Base-by-base conservation (phyloP, 2,888 invertebrate genomes). In the Oasisia sp. region DNA sequence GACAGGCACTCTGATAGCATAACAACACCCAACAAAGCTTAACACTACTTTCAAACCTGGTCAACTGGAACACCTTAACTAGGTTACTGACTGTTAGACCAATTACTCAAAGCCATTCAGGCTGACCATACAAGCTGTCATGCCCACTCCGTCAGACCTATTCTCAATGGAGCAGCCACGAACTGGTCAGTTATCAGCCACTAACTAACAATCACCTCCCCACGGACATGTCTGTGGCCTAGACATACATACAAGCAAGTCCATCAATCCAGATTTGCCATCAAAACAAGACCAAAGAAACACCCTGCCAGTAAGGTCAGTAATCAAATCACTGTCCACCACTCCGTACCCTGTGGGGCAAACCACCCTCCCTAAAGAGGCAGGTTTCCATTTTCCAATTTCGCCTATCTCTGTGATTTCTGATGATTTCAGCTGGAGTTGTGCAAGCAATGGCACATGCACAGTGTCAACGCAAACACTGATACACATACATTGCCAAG, bases 381-480 rank as follows among this genome's bases (percentile, higher is more conserved):
- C 74, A 74, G 14, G 74, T 74, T 74, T 74, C 74, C 74, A 74
- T 74, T 74, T 74, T 74, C n/a, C n/a, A 74, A 74, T 74, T 74
- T n/a, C 74, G 27, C 19, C 74, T 74, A 74, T 74, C 74, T 74
- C 74, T 74, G 74, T 74, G 74, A 74, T 74, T 74, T 74, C 74
- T 74, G 74, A 27, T n/a, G 19, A 19, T 38, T 38, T 38, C 38
- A n/a, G 27, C 74, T 74, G 74, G 19, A n/a, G 19, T 38, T 38
- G 38, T 38, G 38, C 38, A 38, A 38, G 38, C 38, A 38, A 38
- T 38, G 38, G 4, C 38, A 38, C 50, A 50, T 50, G 50, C 12
- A 50, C 50, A 50, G 50, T 50, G 50, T 50, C 50, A 50, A 50
- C 11, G 8, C 50, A 50, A 50, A 50, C 8, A 12, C 50, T 50